A percentile compares a stretch with the other conserved stretches of the same genome.
These are phyloP conservation scores for Eriosoma lanigerum DNA, from an alignment of 1,140 invertebrate genomes.

Conservation along the genomic window DNA sequence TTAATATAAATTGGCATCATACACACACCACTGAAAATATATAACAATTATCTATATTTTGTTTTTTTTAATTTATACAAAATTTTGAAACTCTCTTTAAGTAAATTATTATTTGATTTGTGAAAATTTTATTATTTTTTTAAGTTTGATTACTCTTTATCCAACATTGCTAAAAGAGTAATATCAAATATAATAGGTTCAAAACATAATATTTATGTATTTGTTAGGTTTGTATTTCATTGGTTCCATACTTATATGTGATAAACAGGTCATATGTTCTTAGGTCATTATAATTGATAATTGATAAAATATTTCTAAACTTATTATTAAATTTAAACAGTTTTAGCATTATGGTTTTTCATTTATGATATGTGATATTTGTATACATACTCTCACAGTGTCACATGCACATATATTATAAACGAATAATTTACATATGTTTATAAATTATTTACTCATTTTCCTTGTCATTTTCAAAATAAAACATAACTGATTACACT, in stretches of 20 bases:
- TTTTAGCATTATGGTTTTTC: background rate
- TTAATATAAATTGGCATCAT: background rate
- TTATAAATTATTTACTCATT: too few species aligned
- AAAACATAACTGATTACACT: too few species aligned
- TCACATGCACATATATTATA: too few species aligned
- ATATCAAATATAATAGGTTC: background rate
- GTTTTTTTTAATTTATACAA: too few species aligned
- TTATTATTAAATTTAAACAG: background rate
- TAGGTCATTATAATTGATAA: conserved; percentile 36
- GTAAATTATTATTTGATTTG: too few species aligned
- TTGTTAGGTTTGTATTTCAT: background rate
- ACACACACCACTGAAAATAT: background rate
- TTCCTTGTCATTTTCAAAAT: too few species aligned
- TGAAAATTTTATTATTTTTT: background rate
- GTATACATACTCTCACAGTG: too few species aligned
- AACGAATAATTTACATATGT: too few species aligned
- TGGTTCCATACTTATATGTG: background rate
- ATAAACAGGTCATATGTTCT: conserved; percentile 4
- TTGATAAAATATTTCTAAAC: conserved; percentile 22
- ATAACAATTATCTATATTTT: too few species aligned
- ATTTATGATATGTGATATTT: too few species aligned
- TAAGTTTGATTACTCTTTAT: background rate
- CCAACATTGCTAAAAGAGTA: background rate
- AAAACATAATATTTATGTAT: background rate
- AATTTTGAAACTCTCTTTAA: too few species aligned